phyloP scores from a whole-genome alignment of 2,113 vertebrate genomes.

The Colistium nudipinnis region DNA sequence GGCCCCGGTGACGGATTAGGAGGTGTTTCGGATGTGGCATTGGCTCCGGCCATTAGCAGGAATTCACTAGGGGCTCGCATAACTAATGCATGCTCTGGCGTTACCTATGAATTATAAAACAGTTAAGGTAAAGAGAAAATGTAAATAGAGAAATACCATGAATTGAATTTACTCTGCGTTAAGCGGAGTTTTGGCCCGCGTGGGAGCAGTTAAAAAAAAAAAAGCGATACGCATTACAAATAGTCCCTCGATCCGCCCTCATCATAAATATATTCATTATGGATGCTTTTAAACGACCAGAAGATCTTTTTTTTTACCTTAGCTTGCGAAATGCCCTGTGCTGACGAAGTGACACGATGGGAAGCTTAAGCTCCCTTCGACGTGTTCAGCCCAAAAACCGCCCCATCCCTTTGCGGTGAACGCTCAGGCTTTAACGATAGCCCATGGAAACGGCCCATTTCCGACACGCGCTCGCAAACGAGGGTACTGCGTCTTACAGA shows the following conservation, averaged over 20 bases:
- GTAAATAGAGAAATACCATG: not conserved
- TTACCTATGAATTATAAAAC: not conserved
- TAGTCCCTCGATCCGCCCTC: not conserved
- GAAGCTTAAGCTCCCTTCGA: not conserved
- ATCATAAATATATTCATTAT: not conserved
- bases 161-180: not conserved
- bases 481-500: conserved; percentile 29
- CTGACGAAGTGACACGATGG: not conserved
- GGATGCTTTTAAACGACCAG: not conserved
- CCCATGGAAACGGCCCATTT: too few species aligned
- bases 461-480: too few species aligned
- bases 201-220: not conserved
- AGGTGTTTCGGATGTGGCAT: conserved; percentile 35
- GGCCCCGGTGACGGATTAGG: conserved; percentile 55
- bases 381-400: conserved; percentile 5
- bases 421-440: conserved; percentile 41
- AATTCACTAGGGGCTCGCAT: conserved; percentile 15
- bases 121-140: not conserved
- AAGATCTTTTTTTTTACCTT: not conserved
- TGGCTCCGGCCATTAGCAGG: conserved; percentile 9
- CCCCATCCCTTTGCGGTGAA: conserved; percentile 9
- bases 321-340: not conserved
- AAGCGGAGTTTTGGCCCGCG: not conserved
- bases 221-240: too few species aligned
- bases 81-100: not conserved